These are phyloP conservation scores for Cossypha caffra DNA, from an alignment of 2,797 vertebrate genomes.

Conservation along the genomic window DNA sequence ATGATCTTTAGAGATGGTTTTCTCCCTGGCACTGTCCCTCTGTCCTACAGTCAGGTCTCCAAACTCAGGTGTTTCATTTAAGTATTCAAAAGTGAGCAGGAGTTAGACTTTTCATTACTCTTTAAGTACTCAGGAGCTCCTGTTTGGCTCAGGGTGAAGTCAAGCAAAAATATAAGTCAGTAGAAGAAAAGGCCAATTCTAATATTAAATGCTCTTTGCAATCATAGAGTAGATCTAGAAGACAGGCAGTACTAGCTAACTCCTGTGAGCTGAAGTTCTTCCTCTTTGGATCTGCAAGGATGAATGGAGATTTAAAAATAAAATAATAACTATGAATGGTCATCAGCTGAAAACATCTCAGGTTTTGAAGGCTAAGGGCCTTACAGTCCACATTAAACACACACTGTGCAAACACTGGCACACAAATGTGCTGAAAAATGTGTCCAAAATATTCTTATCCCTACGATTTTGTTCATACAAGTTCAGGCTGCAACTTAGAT, in stretches of 20 bases:
- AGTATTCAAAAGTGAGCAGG: not conserved
- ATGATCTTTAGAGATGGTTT: not conserved
- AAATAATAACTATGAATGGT: not conserved
- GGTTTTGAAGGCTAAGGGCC: not conserved
- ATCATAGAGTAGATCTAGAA: not conserved
- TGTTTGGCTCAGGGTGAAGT: not conserved
- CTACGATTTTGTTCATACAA: not conserved
- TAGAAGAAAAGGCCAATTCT: not conserved
- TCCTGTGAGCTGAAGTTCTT: not conserved
- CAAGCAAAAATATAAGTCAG: not conserved
- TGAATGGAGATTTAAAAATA: not conserved
- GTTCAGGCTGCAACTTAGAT: not conserved
- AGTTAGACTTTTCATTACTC: not conserved
- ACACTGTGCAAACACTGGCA: not conserved
- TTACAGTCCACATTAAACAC: not conserved
- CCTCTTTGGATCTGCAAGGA: not conserved
- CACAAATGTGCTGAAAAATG: not conserved
- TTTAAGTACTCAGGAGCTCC: not conserved
- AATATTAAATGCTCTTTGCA: not conserved
- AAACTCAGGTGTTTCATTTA: not conserved
- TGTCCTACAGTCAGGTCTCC: not conserved
- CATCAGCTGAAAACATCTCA: not conserved
- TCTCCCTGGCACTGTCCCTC: not conserved
- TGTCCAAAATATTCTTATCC: not conserved
- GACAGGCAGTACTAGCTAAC: not conserved